Evolutionary conservation across 2,888 invertebrate genomes (phyloP), one percentile per base, ranked within the genome.

Genomic region (Cyclophora punctaria): DNA sequence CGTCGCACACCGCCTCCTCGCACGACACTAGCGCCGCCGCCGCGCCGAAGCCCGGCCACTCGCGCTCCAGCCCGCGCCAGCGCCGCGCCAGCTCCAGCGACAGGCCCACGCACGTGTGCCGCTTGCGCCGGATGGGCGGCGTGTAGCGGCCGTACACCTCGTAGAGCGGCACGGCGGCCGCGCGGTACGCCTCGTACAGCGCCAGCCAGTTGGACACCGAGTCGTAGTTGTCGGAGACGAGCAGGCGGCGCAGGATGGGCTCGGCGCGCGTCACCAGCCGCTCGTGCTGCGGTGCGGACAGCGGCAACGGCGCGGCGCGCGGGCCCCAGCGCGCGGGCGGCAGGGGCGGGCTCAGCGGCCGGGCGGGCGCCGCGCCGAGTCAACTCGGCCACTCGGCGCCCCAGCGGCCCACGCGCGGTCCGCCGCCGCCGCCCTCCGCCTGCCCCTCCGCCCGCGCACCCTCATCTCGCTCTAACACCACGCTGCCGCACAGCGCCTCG

Each of bases 331-430:
- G 62, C 58, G 65, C 62, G 58, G 58, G 67, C 66, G 66, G 71
- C 73, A 75, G 67, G 66, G 71, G 63, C 73, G 72, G 73, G 66
- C 68, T 57, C 66, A 67, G 71, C 66, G 66, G 72, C 66, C 72
- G 64, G 64, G 72, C 75, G 78, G 69, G 71, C 71, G 63, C 71
- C 71, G 89, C 88, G 91, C 92, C 94, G 96, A 97, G 96, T 97
- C 97, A 97, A 96, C 96, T 96, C 90, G 97, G 97, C 97, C 96
- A 97, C 89, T 96, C 96, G 90, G 94, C 93, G 85, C 96, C 96
- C 96, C 96, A 96, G 69, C 96, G 93, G 78, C 95, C 95, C 80
- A 95, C 95, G 79, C 93, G 91, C 89, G 95, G 95, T 88, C 73
- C 89, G 93, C 74, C 71, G 88, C 89, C 81, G 88, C 86, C 70